Base-by-base conservation (phyloP, 2,113 vertebrate genomes). In the Lepidiolamprologus cunningtoni region DNA sequence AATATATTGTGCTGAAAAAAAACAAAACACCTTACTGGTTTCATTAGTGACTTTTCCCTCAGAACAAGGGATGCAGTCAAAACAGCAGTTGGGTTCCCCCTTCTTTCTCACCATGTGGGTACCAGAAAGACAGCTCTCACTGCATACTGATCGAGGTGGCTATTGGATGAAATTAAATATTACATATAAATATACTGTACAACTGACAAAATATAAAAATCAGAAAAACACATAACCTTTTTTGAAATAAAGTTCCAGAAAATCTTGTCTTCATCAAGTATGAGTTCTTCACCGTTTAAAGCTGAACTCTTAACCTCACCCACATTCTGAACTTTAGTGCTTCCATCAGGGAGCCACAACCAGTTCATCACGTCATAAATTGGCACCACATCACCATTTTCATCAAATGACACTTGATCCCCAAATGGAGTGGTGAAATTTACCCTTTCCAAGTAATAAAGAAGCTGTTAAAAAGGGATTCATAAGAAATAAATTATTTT, bases 291-390 rank as follows among this genome's bases (percentile, higher is more conserved):
- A 6, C 71, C 88, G 23, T 52, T 50, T 17, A 19, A 90, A 58
- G 5, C 82, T 68, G 94, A 91, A 16, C 91, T 89, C 82, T 95
- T 91, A 55, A 95, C 94, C 5, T 87, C 90, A 28, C 95, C 95
- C 2, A 96, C 91, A 82, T 82, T 95, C 7, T 89, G 85, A 37
- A 95, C 83, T 68, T 87, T 40, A 1, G 90, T 86, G 21, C 80
- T 82, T 17, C 93, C 95, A 66, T 94, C 92, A 14, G 82, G 83
- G n/a, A 90, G 87, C 87, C 52, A 89, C 31, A 88, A 76, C 96
- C 96, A 96, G 87, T 95, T 96, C 90, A 96, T 88, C 9, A 96
- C 79, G 14, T 96, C 96, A 23, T 96, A 96, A 23, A 95, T 94
- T 80, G 95, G 94, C 35, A 95, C 47, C 10, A 93, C 94, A 89